These are phyloP conservation scores for Diuraphis noxia DNA, from an alignment of 1,140 invertebrate species.

Conservation along the genomic window DNA sequence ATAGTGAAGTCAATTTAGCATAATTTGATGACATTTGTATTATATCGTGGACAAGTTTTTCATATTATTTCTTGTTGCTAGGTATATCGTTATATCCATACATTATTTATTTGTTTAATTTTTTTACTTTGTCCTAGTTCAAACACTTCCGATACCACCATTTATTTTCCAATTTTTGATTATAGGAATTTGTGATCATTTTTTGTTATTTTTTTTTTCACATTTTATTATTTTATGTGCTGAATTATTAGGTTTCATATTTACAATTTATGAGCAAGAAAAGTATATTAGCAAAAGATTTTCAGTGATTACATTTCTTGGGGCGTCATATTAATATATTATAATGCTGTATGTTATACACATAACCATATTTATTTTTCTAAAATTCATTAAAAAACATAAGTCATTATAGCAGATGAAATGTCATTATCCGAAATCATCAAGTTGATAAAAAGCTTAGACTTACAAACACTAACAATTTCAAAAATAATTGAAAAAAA, in stretches of 20 bases:
- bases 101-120: not conserved
- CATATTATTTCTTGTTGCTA: not conserved
- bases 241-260: not conserved
- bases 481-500: not conserved
- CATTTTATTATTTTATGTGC: not conserved
- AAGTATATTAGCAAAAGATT: not conserved
- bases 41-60: not conserved
- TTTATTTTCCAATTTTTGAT: not conserved
- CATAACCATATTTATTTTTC: not conserved
- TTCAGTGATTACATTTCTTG: not conserved
- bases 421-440: not conserved
- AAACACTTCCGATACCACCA: not conserved
- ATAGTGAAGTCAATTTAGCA: not conserved
- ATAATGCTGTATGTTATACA: not conserved
- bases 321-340: no score
- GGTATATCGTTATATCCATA: not conserved
- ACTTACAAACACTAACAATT: not conserved
- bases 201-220: not conserved
- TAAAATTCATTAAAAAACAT: not conserved
- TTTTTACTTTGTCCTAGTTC: not conserved
- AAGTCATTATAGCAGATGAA: not conserved
- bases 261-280: not conserved
- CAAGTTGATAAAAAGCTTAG: not conserved
- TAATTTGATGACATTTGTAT: not conserved
- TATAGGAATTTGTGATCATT: not conserved